Conservation (phyloP, 1,140 invertebrate species). For the Drosophila grimshawi region DNA sequence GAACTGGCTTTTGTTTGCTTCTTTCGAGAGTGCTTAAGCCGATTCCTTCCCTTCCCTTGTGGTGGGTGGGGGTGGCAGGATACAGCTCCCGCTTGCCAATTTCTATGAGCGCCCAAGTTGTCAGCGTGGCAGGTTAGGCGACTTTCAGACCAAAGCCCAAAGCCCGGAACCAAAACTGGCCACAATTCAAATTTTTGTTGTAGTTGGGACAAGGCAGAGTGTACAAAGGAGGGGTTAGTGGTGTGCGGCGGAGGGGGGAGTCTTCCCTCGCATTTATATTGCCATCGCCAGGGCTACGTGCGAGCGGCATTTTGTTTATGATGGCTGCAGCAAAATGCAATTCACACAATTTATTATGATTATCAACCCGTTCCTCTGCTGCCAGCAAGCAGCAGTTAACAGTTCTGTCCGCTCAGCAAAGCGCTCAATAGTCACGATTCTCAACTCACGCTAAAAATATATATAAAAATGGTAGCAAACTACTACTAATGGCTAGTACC, state of each 20-base stretch:
- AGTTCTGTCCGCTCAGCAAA: background rate
- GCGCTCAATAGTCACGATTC: background rate
- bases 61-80: no score
- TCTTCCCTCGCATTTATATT: conserved; percentile 48
- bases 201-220: conserved; percentile 3
- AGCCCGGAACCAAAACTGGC: conserved; percentile 36
- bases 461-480: background rate
- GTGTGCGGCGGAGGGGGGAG: background rate
- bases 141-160: conserved; percentile 5
- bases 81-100: conserved; percentile 48
- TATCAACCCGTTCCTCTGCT: conserved; percentile 37
- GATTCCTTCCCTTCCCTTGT: conserved; percentile 43
- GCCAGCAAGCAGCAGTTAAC: conserved; percentile 11
- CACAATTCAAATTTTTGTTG: conserved; percentile 78
- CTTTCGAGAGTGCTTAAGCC: conserved; percentile 78
- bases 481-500: background rate
- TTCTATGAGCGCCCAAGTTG: conserved; percentile 73
- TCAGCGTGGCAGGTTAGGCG: conserved; percentile 45
- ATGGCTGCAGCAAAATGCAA: conserved; percentile 66
- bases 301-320: conserved; percentile 69
- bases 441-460: no score
- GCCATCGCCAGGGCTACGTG: conserved; percentile 39
- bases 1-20: conserved; percentile 79
- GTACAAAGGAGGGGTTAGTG: no score
- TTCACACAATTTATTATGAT: conserved; percentile 67